Base-by-base conservation (phyloP, 2,888 invertebrate species). In the Drosophila formosana region DNA sequence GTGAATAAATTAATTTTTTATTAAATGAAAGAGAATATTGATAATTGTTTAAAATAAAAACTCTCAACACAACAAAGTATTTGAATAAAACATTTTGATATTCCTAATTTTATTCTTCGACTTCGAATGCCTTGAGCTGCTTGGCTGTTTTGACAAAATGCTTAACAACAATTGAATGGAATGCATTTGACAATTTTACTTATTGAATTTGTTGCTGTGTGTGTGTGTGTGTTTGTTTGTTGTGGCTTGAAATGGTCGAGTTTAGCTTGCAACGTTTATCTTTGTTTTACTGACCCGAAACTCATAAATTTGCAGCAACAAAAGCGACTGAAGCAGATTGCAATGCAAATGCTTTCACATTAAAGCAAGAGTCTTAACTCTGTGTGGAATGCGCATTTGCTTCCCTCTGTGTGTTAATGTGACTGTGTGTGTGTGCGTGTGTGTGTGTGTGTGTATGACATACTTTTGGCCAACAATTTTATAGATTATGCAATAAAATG, bases 191-290 rank as follows among this genome's bases (percentile, higher is more conserved):
- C 13, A 7, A 28, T 39, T 37, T 65, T 65, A 43, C 50, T 61
- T 46, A 46, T 55, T 55, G 55, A 46, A 53, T 26, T n/a, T 4
- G 8, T 8, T 32, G 7, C 32, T 49, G 26, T 56, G 39, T 39
- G 55, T 9, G 5, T 57, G 5, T 23, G n/a, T 30, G 32, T 30
- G 39, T 52, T 28, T 43, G 26, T 30, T n/a, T 39, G 55, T 49
- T 32, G 43, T 52, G 46, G 34, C 50, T 60, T 64, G 7, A 7
- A 55, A 65, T 68, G 34, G 28, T 55, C 43, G 8, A 52, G 55
- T 51, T 60, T 52, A 73, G 72, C 73, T 72, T 80, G 28, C 47
- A 55, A 32, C 66, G 67, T 73, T 80, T 75, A 80, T 73, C 69
- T 70, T 65, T 64, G 60, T 51, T 72, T 45, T 64, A 70, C 64